Conservation (phyloP, 2,797 vertebrate genomes). For the Notolepis coatsorum region DNA sequence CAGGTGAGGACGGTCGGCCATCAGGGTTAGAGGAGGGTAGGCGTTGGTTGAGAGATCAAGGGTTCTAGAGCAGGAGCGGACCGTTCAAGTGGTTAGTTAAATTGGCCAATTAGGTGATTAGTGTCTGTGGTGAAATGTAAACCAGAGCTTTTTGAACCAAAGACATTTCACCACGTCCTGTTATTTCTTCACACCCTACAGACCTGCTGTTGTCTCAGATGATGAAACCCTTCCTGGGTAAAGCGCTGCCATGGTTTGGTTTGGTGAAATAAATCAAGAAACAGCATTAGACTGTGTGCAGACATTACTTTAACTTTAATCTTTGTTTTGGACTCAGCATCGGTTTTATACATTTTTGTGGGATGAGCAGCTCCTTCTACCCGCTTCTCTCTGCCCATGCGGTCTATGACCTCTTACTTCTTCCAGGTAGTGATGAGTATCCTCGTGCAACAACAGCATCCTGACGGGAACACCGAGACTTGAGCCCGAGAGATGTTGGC, state of each 20-base stretch:
- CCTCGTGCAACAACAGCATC: not conserved
- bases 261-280: not conserved
- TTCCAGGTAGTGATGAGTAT: not conserved
- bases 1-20: slow-evolving; percentile 81
- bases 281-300: not conserved
- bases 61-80: not conserved
- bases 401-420: not conserved
- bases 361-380: not conserved
- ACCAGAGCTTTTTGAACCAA: not conserved
- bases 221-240: not conserved
- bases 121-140: slow-evolving; percentile 16
- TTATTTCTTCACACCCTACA: not conserved
- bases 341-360: not conserved
- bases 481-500: slow-evolving; percentile 4
- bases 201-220: not conserved
- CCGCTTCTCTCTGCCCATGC: not conserved
- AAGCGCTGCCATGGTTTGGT: not conserved
- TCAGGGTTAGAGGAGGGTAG: not conserved
- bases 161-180: slow-evolving; percentile 3
- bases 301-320: not conserved
- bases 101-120: slow-evolving; percentile 37
- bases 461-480: not conserved
- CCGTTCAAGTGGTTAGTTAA: slow-evolving; percentile 17
- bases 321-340: not conserved
- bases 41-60: slow-evolving; percentile 25